phyloP scores from a whole-genome alignment of 1,140 invertebrate genomes.

The Neocloeon triangulifer region DNA sequence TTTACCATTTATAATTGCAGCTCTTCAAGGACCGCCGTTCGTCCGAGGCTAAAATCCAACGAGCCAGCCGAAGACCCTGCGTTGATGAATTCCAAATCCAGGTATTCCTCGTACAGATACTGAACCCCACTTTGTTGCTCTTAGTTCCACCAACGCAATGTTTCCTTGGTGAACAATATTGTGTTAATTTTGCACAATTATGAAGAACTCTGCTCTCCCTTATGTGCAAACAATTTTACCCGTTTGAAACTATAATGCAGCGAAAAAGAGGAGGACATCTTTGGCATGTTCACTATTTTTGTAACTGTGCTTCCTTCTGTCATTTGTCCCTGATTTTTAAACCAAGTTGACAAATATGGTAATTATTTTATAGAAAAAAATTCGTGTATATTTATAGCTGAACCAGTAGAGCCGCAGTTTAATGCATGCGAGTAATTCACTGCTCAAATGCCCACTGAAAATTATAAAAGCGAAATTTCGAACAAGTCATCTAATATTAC shows the following conservation, averaged over 20 bases:
- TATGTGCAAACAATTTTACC: neutral
- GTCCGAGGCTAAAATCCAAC: slow-evolving; percentile 10
- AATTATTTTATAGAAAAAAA: too few relatives aligned
- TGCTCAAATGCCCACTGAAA: too few relatives aligned
- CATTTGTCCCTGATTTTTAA: slow-evolving; percentile 5
- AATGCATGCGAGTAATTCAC: too few relatives aligned
- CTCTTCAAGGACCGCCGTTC: slow-evolving; percentile 9
- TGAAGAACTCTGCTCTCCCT: neutral
- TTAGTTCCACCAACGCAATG: neutral
- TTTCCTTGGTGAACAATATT: neutral
- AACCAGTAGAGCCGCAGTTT: too few relatives aligned
- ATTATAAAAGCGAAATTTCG: too few relatives aligned
- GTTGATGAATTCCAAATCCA: slow-evolving; percentile 11
- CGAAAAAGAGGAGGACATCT: too few relatives aligned
- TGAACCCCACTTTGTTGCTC: neutral
- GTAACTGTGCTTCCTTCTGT: slow-evolving; percentile 8
- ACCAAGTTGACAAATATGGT: too few relatives aligned
- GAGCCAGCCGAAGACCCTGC: slow-evolving; percentile 10
- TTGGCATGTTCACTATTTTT: slow-evolving; percentile 1
- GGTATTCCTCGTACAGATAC: slow-evolving; percentile 6
- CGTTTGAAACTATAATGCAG: neutral
- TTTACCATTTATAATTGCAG: slow-evolving; percentile 7
- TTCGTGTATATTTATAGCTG: too few relatives aligned
- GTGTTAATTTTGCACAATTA: too few relatives aligned
- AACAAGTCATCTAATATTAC: too few relatives aligned